Evolutionary conservation across 2,113 vertebrate genomes (phyloP).

Genomic region (Hippocampus guttulatus): DNA sequence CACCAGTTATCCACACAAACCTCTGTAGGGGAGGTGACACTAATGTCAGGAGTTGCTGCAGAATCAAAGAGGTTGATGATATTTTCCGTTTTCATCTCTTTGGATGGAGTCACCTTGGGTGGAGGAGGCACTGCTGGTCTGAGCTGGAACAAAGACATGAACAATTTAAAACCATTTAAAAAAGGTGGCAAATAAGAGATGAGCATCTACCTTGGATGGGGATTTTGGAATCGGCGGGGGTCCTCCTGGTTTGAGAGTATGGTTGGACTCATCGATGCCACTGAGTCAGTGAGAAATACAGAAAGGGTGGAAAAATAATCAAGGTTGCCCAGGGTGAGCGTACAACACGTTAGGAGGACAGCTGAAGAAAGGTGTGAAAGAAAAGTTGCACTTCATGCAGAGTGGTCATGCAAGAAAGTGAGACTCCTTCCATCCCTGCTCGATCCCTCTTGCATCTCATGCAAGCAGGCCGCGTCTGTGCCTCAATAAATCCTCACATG

Average conservation of each 20-base stretch:
- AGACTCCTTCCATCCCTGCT: constrained; percentile 3
- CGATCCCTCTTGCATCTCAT: constrained; percentile 32
- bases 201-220: constrained; percentile 84
- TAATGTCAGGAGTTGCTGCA: constrained; percentile 89
- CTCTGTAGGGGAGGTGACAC: constrained; percentile 94
- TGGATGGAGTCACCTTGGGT: constrained; percentile 93
- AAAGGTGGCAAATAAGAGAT: background rate
- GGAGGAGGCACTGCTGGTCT: constrained; percentile 92
- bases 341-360: background rate
- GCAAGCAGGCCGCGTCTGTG: constrained; percentile 46
- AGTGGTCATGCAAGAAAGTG: constrained; percentile 56
- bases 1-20: constrained; percentile 69
- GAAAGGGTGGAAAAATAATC: constrained; percentile 2
- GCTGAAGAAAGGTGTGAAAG: background rate
- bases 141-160: constrained; percentile 68
- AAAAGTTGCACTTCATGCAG: constrained; percentile 42
- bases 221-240: constrained; percentile 86
- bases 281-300: constrained; percentile 35
- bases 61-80: constrained; percentile 96
- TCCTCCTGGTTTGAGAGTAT: constrained; percentile 79
- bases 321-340: constrained; percentile 2
- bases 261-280: constrained; percentile 78
- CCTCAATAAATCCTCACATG: constrained; percentile 20
- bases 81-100: constrained; percentile 94
- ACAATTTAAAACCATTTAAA: background rate